Base-by-base conservation (phyloP, 1,140 invertebrate genomes). In the Pseudomyrmex cubaensis region DNA sequence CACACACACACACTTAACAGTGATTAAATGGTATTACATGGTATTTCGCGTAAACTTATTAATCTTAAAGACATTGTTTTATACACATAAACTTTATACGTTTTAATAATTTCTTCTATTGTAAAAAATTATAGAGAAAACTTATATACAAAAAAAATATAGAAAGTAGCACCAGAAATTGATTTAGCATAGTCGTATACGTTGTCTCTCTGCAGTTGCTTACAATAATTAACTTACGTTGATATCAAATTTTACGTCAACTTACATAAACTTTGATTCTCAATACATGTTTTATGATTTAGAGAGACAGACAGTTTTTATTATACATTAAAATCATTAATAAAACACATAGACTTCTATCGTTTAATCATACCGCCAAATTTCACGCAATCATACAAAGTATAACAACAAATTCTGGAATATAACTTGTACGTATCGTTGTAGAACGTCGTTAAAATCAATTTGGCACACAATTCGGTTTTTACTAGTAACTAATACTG, bases 1-100 rank as follows among this genome's bases (percentile, higher is more conserved):
- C 35, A 35, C 35, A 35, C 35, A 35, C 35, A 35, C 35, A 35
- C 50, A 86, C 35, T 56, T 59, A 82, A 86, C 59, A 85, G 15
- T 57, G 72, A 69, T 62, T 25, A 52, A 85, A 73, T 85, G 44
- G 61, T 57, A 56, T 72, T 9, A 59, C 74, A 80, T 22, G 5
- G 54, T 67, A 50, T 54, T 15, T 25, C 52, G n/a, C 48, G n/a
- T n/a, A 66, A 46, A 56, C 46, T 35, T 35, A 54, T 52, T 64
- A 25, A 75, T 52, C 66, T 54, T n/a, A 54, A 2, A 20, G 22
- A 74, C 46, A 15, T 63, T 10, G 50, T 75, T 35, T 35, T 35
- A 35, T 35, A 35, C 35, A 35, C n/a, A 64, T 46, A 80, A 78
- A 70, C n/a, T 46, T 78, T 72, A 63, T 70, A 5, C 5, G 35